Conservation (phyloP, 2,888 invertebrate species). For the Dysmachus trigonus region DNA sequence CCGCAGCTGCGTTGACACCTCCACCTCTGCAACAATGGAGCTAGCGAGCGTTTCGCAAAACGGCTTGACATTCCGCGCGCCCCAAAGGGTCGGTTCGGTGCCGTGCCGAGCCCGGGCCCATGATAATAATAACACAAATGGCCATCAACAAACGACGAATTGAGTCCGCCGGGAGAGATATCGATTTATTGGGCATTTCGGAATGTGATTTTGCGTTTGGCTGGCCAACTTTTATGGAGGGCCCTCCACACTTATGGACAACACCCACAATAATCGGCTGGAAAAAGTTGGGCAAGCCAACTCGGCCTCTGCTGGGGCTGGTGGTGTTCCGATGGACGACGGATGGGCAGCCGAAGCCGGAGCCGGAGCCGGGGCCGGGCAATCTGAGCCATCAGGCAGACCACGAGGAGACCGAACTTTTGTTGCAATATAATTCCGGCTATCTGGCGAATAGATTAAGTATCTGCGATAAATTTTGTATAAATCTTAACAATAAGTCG, state of each 20-base stretch:
- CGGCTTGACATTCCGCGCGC: background rate
- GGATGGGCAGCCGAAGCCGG: background rate
- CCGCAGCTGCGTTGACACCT: background rate
- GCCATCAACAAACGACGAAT: conserved; percentile 41
- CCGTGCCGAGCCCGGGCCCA: background rate
- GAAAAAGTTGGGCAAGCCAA: conserved; percentile 43
- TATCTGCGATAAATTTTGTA: conserved; percentile 58
- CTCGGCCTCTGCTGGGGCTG: background rate
- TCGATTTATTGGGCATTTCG: conserved; percentile 35
- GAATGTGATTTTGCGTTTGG: conserved; percentile 29
- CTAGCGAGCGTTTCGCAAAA: background rate
- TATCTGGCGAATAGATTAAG: conserved; percentile 54
- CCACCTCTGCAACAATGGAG: background rate
- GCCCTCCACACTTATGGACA: conserved; percentile 44
- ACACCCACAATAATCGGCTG: conserved; percentile 42
- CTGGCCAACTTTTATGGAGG: conserved; percentile 25
- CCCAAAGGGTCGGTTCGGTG: background rate
- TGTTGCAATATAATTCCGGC: conserved; percentile 33
- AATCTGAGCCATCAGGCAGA: conserved; percentile 27
- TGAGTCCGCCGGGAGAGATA: conserved; percentile 27
- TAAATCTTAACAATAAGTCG: conserved; percentile 60
- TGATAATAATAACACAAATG: conserved; percentile 16
- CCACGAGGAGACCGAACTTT: conserved; percentile 7
- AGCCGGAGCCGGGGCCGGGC: background rate
- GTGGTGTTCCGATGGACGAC: background rate